phyloP scores from a whole-genome alignment of 2,888 invertebrate genomes.

The Nesidiocoris tenuis region DNA sequence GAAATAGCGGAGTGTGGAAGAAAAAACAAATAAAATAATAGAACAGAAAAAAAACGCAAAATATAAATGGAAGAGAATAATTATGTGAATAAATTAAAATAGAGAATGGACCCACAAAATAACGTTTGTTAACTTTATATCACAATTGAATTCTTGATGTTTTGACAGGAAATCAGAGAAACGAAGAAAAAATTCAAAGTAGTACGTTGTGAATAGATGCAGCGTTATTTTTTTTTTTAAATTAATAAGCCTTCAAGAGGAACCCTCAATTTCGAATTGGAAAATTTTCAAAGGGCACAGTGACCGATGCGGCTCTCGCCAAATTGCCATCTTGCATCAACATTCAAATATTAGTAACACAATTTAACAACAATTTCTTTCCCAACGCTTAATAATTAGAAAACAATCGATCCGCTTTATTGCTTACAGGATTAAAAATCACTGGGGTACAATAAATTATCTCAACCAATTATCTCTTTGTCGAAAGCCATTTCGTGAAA shows the following conservation, averaged over 20 bases:
- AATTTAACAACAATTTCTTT: constrained; percentile 41
- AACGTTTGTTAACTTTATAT: constrained; percentile 23
- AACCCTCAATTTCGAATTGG: not conserved
- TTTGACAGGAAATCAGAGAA: constrained; percentile 34
- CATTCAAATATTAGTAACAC: constrained; percentile 42
- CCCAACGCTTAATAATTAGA: constrained; percentile 39
- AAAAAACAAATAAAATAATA: not conserved
- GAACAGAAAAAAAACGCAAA: constrained; percentile 2
- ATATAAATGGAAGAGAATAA: too few species aligned
- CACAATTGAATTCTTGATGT: constrained; percentile 28
- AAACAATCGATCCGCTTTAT: constrained; percentile 39
- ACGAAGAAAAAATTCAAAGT: not conserved
- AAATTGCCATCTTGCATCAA: constrained; percentile 23
- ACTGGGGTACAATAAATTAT: constrained; percentile 17
- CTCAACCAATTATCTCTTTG: not conserved
- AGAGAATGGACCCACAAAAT: constrained; percentile 33
- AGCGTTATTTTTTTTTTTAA: not conserved
- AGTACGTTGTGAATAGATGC: constrained; percentile 8
- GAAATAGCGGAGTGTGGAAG: constrained; percentile 6
- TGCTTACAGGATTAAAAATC: constrained; percentile 36
- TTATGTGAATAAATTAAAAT: constrained; percentile 10
- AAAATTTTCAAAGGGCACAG: not conserved
- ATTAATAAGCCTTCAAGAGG: not conserved
- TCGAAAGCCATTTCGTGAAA: not conserved
- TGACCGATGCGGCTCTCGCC: not conserved